phyloP scores from a whole-genome alignment of 2,797 vertebrate species.

The Hephaestus fuliginosus region DNA sequence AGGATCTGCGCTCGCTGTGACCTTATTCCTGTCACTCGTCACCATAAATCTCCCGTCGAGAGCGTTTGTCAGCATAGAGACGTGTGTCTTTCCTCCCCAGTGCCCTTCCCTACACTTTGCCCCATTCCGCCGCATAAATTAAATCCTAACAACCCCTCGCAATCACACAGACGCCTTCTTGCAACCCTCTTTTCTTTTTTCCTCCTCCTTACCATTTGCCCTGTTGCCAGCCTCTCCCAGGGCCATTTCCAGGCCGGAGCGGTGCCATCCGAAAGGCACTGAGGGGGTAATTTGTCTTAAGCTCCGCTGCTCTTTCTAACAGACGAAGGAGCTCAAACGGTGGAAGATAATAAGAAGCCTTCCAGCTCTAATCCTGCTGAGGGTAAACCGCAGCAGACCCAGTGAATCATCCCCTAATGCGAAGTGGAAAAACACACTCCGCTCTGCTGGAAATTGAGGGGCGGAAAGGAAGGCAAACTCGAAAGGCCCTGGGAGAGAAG shows the following conservation, averaged over 20 bases:
- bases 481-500: slow-evolving; percentile 39
- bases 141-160: slow-evolving; percentile 43
- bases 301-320: slow-evolving; percentile 70
- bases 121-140: slow-evolving; percentile 48
- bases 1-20: slow-evolving; percentile 2
- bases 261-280: slow-evolving; percentile 52
- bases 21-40: slow-evolving; percentile 43
- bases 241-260: slow-evolving; percentile 47
- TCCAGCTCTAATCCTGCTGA: slow-evolving; percentile 75
- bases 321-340: slow-evolving; percentile 64
- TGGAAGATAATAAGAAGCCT: slow-evolving; percentile 73
- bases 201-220: slow-evolving; percentile 24
- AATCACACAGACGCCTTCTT: background rate
- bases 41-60: slow-evolving; percentile 48
- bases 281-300: slow-evolving; percentile 76
- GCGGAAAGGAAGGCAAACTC: slow-evolving; percentile 43
- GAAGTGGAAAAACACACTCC: slow-evolving; percentile 66
- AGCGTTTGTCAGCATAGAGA: slow-evolving; percentile 32
- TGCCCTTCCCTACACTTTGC: slow-evolving; percentile 25
- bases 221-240: slow-evolving; percentile 36
- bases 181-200: background rate
- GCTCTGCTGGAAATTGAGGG: slow-evolving; percentile 63
- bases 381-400: slow-evolving; percentile 62
- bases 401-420: slow-evolving; percentile 76
- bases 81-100: slow-evolving; percentile 44